Conservation (phyloP, 2,797 vertebrate genomes). For the Chaetodon trifasciatus region DNA sequence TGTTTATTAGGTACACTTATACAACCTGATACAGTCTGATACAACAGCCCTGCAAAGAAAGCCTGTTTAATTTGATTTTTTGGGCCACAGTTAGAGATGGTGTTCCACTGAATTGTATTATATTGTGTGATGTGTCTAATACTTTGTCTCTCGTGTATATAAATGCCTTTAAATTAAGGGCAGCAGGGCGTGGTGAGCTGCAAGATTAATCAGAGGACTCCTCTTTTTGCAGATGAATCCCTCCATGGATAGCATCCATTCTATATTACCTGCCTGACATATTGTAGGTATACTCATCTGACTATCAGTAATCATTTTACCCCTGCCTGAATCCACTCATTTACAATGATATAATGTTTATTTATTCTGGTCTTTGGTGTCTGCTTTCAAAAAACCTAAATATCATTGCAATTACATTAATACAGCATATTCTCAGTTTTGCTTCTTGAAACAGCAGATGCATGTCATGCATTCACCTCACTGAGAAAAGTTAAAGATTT, state of each 20-base stretch:
- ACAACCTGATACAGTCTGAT: not conserved
- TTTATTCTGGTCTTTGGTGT: not conserved
- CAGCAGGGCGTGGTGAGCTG: not conserved
- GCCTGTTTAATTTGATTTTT: not conserved
- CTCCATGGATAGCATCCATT: not conserved
- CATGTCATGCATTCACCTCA: not conserved
- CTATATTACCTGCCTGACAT: not conserved
- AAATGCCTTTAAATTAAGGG: not conserved
- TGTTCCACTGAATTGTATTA: not conserved
- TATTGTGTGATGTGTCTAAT: not conserved
- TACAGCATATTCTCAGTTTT: not conserved
- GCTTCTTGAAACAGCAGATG: not conserved
- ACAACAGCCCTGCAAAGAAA: not conserved
- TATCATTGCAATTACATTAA: not conserved
- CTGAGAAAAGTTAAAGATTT: not conserved
- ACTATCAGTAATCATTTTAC: not conserved
- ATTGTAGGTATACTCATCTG: not conserved
- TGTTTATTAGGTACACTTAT: not conserved
- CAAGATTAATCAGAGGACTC: not conserved
- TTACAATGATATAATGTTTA: not conserved
- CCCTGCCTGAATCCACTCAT: not conserved
- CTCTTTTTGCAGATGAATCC: not conserved
- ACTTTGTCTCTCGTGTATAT: not conserved
- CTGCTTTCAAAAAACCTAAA: not conserved
- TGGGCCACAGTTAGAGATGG: too few relatives aligned